Evolutionary conservation across 2,797 vertebrate species (phyloP).

Genomic region (Pangasius mekongensis): DNA sequence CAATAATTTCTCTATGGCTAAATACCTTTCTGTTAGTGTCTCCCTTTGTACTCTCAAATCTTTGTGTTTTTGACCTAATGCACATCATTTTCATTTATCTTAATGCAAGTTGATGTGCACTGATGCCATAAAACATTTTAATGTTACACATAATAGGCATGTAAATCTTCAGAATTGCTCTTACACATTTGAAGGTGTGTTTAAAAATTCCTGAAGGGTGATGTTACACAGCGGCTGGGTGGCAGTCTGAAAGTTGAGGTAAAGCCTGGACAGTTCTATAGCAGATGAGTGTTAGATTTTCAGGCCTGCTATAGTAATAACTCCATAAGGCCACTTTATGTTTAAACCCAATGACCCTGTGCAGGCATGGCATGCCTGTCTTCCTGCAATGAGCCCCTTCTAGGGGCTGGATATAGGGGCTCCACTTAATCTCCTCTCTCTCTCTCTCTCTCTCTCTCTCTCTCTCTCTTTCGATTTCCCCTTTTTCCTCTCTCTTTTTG

Average conservation of each 20-base stretch:
- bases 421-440: slow-evolving; percentile 29
- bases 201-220: slow-evolving; percentile 42
- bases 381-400: slow-evolving; percentile 54
- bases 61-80: neutral
- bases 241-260: slow-evolving; percentile 33
- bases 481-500: neutral
- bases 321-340: slow-evolving; percentile 55
- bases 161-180: slow-evolving; percentile 33
- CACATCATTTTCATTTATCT: slow-evolving; percentile 18
- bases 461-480: neutral
- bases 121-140: slow-evolving; percentile 24
- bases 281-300: slow-evolving; percentile 52
- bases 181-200: slow-evolving; percentile 23
- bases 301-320: slow-evolving; percentile 45
- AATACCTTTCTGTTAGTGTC: neutral
- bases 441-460: neutral
- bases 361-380: slow-evolving; percentile 48
- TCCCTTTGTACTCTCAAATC: neutral
- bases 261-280: slow-evolving; percentile 41
- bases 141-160: slow-evolving; percentile 8
- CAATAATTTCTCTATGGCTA: slow-evolving; percentile 19
- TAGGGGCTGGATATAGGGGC: slow-evolving; percentile 43
- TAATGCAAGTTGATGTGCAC: slow-evolving; percentile 10
- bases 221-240: slow-evolving; percentile 27
- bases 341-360: slow-evolving; percentile 56